Percentiles rank a stretch among this genome's conserved stretches.
Conservation (phyloP, 2,113 vertebrate genomes). For the Pipra filicauda region DNA sequence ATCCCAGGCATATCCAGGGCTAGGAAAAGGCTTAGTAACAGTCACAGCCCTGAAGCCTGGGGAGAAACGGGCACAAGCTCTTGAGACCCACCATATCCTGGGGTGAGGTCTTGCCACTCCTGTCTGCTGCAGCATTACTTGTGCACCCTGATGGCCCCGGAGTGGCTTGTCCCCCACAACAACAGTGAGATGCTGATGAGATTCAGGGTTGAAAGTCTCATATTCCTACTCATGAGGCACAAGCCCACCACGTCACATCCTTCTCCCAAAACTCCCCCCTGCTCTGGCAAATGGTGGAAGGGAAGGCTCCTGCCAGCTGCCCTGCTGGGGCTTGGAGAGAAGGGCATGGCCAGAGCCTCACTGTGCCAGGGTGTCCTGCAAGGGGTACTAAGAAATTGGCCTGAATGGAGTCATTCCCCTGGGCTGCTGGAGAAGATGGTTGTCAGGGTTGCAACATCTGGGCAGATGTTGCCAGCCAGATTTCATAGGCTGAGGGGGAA, state of each 20-base stretch:
- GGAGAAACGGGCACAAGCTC: not conserved
- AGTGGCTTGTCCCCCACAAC: rapidly evolving
- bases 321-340: not conserved
- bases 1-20: not conserved
- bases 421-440: not conserved
- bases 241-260: not conserved
- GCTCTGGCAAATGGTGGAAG: not conserved
- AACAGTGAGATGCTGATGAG: rapidly evolving
- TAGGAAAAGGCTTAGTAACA: not conserved
- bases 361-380: not conserved
- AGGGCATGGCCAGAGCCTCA: not conserved
- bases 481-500: conserved; percentile 74
- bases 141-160: rapidly evolving
- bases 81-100: not conserved
- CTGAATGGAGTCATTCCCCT: rapidly evolving
- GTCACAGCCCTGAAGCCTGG: not conserved
- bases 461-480: conserved; percentile 66
- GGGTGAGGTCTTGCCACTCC: not conserved
- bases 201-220: rapidly evolving
- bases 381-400: not conserved
- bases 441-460: conserved; percentile 60
- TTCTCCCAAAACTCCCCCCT: rapidly evolving
- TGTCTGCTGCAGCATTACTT: not conserved
- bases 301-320: not conserved
- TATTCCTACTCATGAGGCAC: rapidly evolving